Base-by-base conservation (phyloP, 2,888 invertebrate genomes). In the Ophioninae sp. region DNA sequence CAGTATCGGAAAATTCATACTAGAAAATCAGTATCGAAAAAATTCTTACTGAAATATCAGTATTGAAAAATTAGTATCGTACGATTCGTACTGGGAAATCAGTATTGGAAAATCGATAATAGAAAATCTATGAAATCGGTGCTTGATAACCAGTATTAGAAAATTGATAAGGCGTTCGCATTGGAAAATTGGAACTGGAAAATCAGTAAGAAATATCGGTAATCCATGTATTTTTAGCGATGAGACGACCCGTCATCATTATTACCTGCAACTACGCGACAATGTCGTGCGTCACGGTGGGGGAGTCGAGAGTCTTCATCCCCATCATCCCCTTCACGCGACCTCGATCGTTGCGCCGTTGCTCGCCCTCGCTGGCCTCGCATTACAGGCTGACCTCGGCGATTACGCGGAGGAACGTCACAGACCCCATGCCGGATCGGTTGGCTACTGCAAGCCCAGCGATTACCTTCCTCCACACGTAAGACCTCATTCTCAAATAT, bases 241-340 rank as follows among this genome's bases (percentile, higher is more conserved):
- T 94, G 98, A 98, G 91, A 95, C 97, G 88, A 97, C 98, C 77
- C 95, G 98, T 82, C 97, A 98, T 93, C 96, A 98, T 92, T 99
- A 99, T 93, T 99, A 98, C 94, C 95, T 98, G 89, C 99, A 99
- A 94, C 94, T 99, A 92, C 96, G 98, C 86, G 96, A 97, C 93
- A 99, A 99, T 94, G 94, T 96, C 81, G 93, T 95, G 82, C 94
- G 94, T 91, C 91, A 94, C 90, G 93, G 93, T 65, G 92, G 93
- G 69, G 93, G 91, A 83, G 92, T 93, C 84, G 93, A 93, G 85
- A 93, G 90, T 81, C 91, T 92, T 83, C 92, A 92, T 85, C 88
- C 90, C 77, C 92, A 92, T 86, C 92, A 93, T 87, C 93, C 93
- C 86, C 86, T 93, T 77, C 93, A 93, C 87, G 95, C 96, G 86